A percentile compares a stretch with the other conserved stretches of the same genome.
Conservation (phyloP, 2,888 invertebrate species). For the Nasonia oneida region DNA sequence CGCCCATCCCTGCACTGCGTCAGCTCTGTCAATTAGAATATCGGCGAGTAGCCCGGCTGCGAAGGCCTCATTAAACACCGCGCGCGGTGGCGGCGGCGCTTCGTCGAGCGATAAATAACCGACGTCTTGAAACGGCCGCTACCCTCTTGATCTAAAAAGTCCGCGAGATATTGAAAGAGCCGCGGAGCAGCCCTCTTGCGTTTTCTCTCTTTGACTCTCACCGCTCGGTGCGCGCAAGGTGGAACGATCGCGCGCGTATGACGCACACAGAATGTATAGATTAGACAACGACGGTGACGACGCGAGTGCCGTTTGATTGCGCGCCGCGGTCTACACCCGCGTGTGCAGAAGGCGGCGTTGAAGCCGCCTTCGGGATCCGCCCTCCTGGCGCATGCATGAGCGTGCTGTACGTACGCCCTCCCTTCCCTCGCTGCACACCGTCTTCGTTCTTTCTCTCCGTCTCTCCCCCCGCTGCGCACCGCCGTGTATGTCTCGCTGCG, state of each 20-base stretch:
- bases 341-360: slow-evolving; percentile 75
- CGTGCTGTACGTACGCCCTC: slow-evolving; percentile 65
- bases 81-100: background rate
- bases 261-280: slow-evolving; percentile 8
- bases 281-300: slow-evolving; percentile 58
- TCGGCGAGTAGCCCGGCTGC: background rate
- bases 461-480: slow-evolving; percentile 3
- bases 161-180: slow-evolving; percentile 48
- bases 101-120: slow-evolving; percentile 50
- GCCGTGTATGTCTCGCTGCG: background rate
- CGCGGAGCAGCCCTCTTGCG: background rate
- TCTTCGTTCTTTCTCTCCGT: background rate
- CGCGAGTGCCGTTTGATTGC: slow-evolving; percentile 73
- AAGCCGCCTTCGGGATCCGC: slow-evolving; percentile 79
- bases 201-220: slow-evolving; percentile 42
- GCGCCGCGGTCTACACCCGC: slow-evolving; percentile 72
- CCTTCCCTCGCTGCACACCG: slow-evolving; percentile 57
- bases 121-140: slow-evolving; percentile 21
- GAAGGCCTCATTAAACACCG: slow-evolving; percentile 40
- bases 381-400: slow-evolving; percentile 68
- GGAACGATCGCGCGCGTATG: slow-evolving; percentile 32
- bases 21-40: slow-evolving; percentile 19
- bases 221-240: slow-evolving; percentile 16
- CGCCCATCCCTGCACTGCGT: background rate
- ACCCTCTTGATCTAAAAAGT: slow-evolving; percentile 26